These are phyloP conservation scores for Tamandua tetradactyla DNA, from an alignment of 2,797 vertebrate genomes.

Conservation along the genomic window DNA sequence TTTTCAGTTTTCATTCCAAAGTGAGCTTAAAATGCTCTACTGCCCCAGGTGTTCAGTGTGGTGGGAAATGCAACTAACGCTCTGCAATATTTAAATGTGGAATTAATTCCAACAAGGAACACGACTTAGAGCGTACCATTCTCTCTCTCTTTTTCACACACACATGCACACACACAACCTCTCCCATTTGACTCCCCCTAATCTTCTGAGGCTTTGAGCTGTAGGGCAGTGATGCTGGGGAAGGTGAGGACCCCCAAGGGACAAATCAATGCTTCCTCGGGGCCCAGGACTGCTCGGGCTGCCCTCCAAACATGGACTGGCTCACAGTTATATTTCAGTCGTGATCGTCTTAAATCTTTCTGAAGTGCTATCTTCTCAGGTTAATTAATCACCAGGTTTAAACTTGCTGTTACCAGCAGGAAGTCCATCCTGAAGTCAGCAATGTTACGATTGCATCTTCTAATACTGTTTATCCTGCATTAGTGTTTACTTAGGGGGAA, in stretches of 20 bases:
- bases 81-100: neutral
- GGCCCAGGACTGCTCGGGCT: neutral
- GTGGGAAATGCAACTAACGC: neutral
- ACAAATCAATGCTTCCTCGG: neutral
- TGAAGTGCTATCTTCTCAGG: conserved; percentile 86
- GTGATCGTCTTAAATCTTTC: conserved; percentile 85
- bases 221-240: neutral
- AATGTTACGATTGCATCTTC: conserved; percentile 83
- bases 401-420: conserved; percentile 89
- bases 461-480: conserved; percentile 83
- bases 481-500: conserved; percentile 87
- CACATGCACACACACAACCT: neutral
- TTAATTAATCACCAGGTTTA: conserved; percentile 90
- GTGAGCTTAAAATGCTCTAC: neutral
- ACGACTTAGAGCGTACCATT: neutral
- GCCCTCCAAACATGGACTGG: conserved; percentile 29
- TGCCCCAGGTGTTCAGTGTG: conserved; percentile 48
- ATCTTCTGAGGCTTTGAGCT: conserved; percentile 56
- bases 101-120: neutral
- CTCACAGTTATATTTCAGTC: conserved; percentile 76
- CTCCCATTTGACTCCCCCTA: conserved; percentile 14
- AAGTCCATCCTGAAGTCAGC: conserved; percentile 86
- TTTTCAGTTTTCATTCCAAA: neutral
- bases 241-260: conserved; percentile 6
- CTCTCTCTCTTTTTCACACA: neutral